Percentiles rank a stretch among this genome's conserved stretches.
These are phyloP conservation scores for Ectropis crepuscularia DNA, from an alignment of 2,888 invertebrate species.

Conservation along the genomic window DNA sequence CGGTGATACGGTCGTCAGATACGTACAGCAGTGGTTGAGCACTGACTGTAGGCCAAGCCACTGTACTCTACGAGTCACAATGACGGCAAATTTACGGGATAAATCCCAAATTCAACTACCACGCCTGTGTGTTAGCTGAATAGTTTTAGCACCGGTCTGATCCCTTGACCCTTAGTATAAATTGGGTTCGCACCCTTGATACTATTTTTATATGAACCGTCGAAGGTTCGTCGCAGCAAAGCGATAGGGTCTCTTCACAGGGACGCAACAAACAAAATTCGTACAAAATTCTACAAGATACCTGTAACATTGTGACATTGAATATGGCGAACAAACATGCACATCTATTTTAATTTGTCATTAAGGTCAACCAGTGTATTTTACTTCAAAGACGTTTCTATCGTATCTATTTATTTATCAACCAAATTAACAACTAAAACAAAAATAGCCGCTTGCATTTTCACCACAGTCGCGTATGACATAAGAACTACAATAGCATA, in stretches of 20 bases:
- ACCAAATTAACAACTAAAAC: background rate
- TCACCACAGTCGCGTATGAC: background rate
- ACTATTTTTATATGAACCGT: slow-evolving; percentile 74
- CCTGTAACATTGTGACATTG: slow-evolving; percentile 66
- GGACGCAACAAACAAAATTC: slow-evolving; percentile 49
- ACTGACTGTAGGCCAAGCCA: slow-evolving; percentile 67
- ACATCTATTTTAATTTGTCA: background rate
- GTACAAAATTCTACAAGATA: slow-evolving; percentile 49
- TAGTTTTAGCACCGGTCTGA: slow-evolving; percentile 61
- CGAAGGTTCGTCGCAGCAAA: slow-evolving; percentile 63
- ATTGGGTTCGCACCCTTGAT: slow-evolving; percentile 73
- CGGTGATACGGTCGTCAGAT: slow-evolving; percentile 63
- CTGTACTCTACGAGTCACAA: slow-evolving; percentile 62
- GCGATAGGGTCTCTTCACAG: slow-evolving; percentile 72
- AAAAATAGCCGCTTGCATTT: background rate
- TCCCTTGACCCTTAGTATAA: slow-evolving; percentile 76
- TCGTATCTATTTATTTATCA: background rate
- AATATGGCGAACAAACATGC: slow-evolving; percentile 20
- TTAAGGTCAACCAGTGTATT: slow-evolving; percentile 38
- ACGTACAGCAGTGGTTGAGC: slow-evolving; percentile 79
- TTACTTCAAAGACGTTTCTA: background rate
- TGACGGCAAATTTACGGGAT: slow-evolving; percentile 52
- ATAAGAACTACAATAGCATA: background rate
- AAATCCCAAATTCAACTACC: background rate
- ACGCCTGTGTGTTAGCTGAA: slow-evolving; percentile 3